Evolutionary conservation across 1,140 invertebrate genomes (phyloP).

Genomic region (Diabrotica undecimpunctata): DNA sequence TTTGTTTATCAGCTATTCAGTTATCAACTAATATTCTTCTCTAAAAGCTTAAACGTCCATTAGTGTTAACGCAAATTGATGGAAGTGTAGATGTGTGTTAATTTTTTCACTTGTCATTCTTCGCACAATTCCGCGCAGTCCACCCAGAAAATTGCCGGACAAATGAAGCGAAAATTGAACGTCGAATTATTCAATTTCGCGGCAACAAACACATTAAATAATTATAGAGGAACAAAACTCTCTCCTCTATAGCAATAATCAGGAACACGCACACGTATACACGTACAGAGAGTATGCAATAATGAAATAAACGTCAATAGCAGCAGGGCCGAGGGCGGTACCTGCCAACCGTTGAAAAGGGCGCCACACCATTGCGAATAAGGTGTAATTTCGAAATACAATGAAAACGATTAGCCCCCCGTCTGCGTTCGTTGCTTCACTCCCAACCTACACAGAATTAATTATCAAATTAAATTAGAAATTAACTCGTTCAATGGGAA

Average conservation of each 20-base stretch:
- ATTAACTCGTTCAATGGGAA: conserved; percentile 52
- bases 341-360: background rate
- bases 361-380: conserved; percentile 29
- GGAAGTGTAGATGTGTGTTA: too few relatives aligned
- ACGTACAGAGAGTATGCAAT: conserved; percentile 25
- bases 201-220: conserved; percentile 19
- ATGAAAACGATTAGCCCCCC: conserved; percentile 45
- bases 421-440: conserved; percentile 28
- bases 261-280: conserved; percentile 20
- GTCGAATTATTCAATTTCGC: conserved; percentile 14
- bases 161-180: conserved; percentile 3
- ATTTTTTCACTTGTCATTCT: too few relatives aligned
- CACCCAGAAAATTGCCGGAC: conserved; percentile 2
- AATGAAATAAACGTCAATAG: conserved; percentile 44
- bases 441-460: conserved; percentile 46
- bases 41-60: too few relatives aligned
- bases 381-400: conserved; percentile 44
- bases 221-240: conserved; percentile 20
- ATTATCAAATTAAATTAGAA: conserved; percentile 60
- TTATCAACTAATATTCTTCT: too few relatives aligned
- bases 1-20: too few relatives aligned
- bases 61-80: too few relatives aligned
- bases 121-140: too few relatives aligned
- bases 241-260: conserved; percentile 10
- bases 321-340: conserved; percentile 23